Conservation (phyloP, 2,888 invertebrate genomes). For the Creontiades dilutus region DNA sequence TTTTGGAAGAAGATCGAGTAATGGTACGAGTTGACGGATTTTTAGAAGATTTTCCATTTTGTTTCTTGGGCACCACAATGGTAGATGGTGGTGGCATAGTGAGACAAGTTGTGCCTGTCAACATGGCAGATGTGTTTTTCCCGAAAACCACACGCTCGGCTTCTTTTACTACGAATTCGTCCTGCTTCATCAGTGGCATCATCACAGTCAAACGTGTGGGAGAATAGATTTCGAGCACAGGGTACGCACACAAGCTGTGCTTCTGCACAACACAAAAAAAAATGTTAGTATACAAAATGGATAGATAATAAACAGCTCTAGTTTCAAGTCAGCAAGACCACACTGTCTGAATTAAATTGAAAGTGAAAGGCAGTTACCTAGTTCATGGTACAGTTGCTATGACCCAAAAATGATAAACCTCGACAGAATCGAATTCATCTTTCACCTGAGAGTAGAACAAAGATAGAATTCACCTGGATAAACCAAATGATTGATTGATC, state of each 20-base stretch:
- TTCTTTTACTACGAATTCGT: constrained; percentile 75
- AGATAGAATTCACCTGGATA: no score
- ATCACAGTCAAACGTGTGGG: constrained; percentile 71
- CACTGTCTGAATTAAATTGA: no score
- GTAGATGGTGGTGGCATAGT: constrained; percentile 45
- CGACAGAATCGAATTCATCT: no score
- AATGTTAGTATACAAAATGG: not conserved
- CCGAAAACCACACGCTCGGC: constrained; percentile 73
- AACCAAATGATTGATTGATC: no score
- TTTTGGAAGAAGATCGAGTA: constrained; percentile 33
- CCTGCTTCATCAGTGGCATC: constrained; percentile 75
- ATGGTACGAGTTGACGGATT: not conserved
- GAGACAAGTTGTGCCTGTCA: constrained; percentile 21
- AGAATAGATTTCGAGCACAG: constrained; percentile 75
- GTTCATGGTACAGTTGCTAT: no score
- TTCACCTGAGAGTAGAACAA: no score
- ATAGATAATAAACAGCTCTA: no score
- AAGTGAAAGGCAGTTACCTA: no score
- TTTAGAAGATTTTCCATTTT: not conserved
- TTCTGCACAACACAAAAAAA: constrained; percentile 66
- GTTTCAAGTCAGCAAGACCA: no score
- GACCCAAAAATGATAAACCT: no score
- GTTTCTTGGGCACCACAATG: constrained; percentile 8
- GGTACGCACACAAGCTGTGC: constrained; percentile 75
- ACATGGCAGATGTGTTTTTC: constrained; percentile 66